These are phyloP conservation scores for Leptinotarsa texana DNA, from an alignment of 1,140 invertebrate genomes.

Conservation along the genomic window DNA sequence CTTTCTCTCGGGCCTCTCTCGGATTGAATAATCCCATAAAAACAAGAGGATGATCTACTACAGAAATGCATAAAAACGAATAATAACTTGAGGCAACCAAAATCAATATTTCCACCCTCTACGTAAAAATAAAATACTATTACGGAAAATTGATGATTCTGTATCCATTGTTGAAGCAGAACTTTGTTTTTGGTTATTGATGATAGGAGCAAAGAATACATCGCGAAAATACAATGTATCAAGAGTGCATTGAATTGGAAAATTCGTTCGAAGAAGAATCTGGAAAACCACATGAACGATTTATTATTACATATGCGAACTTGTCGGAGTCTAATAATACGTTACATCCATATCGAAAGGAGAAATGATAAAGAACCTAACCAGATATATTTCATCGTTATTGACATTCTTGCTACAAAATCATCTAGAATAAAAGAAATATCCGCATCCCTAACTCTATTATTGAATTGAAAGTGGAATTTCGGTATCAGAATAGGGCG, in stretches of 20 bases:
- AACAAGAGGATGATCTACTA: too few relatives aligned
- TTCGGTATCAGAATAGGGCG: too few relatives aligned
- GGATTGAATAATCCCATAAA: too few relatives aligned
- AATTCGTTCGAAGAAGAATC: slow-evolving; percentile 21
- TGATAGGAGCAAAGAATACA: not conserved
- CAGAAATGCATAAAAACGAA: too few relatives aligned
- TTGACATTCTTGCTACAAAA: too few relatives aligned
- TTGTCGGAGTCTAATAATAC: slow-evolving; percentile 22
- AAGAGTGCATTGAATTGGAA: slow-evolving; percentile 20
- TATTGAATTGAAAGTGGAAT: too few relatives aligned
- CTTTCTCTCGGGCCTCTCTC: too few relatives aligned
- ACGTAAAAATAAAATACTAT: not conserved
- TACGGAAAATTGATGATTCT: slow-evolving; percentile 16
- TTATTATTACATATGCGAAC: slow-evolving; percentile 20
- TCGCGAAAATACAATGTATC: slow-evolving; percentile 20
- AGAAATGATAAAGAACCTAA: too few relatives aligned
- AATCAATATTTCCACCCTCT: not conserved
- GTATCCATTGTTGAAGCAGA: not conserved
- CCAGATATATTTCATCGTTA: too few relatives aligned
- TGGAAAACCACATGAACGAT: slow-evolving; percentile 22
- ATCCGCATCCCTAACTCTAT: too few relatives aligned
- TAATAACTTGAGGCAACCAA: not conserved
- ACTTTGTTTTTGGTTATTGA: slow-evolving; percentile 19
- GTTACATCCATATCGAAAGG: not conserved
- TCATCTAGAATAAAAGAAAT: too few relatives aligned